A percentile compares a stretch with the other conserved stretches of the same genome.
Evolutionary conservation across 2,113 vertebrate species (phyloP).

Genomic region (Passer domesticus): DNA sequence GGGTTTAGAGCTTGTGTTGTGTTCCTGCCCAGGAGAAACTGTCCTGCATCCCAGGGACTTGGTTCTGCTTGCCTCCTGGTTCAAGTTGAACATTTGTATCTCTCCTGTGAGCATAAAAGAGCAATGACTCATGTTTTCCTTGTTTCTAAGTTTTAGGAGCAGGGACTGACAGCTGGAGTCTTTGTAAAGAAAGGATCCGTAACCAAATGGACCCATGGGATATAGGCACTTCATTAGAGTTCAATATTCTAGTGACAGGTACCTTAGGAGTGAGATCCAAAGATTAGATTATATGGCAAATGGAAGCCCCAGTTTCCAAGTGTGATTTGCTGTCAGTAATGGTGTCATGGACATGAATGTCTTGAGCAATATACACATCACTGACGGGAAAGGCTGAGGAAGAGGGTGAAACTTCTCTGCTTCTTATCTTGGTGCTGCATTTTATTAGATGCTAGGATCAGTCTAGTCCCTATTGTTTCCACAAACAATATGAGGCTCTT

Average conservation of each 20-base stretch:
- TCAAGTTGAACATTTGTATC: not conserved
- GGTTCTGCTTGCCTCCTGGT: not conserved
- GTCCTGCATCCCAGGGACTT: not conserved
- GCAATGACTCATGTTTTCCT: not conserved
- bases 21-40: not conserved
- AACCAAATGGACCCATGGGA: not conserved
- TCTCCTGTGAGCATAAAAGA: not conserved
- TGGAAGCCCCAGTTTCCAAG: not conserved
- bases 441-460: not conserved
- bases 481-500: not conserved
- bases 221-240: not conserved
- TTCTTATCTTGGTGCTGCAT: constrained; percentile 2
- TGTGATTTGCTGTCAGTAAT: not conserved
- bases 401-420: not conserved
- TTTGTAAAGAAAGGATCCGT: not conserved
- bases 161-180: not conserved
- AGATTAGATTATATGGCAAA: not conserved
- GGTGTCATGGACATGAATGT: not conserved
- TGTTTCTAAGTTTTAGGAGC: not conserved
- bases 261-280: not conserved
- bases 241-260: not conserved
- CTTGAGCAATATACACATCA: not conserved
- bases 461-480: not conserved
- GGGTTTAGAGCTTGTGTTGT: not conserved
- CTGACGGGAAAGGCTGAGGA: not conserved